Percentiles rank a stretch among this genome's conserved stretches.
Evolutionary conservation across 2,888 invertebrate genomes (phyloP).

Genomic region (Pyralis farinalis): DNA sequence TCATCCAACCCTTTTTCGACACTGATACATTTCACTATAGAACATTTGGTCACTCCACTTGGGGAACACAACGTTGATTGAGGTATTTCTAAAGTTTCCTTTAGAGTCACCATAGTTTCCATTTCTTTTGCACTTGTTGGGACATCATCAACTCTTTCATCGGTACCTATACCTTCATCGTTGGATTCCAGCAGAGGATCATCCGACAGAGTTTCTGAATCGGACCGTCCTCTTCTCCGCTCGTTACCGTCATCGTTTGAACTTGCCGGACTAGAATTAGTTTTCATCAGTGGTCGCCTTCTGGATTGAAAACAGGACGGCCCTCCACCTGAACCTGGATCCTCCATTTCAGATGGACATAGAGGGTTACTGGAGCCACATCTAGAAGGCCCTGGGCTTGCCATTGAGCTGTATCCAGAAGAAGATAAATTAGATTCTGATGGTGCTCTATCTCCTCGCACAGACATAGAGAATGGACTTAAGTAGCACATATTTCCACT

Average conservation of each 20-base stretch:
- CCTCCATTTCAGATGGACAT: slow-evolving; percentile 88
- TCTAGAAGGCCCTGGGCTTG: slow-evolving; percentile 90
- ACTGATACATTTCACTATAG: slow-evolving; percentile 79
- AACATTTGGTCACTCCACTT: slow-evolving; percentile 72
- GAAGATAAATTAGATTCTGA: slow-evolving; percentile 92
- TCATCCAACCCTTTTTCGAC: slow-evolving; percentile 78
- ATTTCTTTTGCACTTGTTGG: slow-evolving; percentile 85
- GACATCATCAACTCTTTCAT: slow-evolving; percentile 87
- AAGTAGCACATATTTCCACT: slow-evolving; percentile 85
- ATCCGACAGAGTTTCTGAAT: slow-evolving; percentile 88
- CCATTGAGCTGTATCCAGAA: slow-evolving; percentile 92
- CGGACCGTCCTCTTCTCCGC: slow-evolving; percentile 83
- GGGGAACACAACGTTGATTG: slow-evolving; percentile 64
- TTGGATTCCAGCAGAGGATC: slow-evolving; percentile 86
- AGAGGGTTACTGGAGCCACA: slow-evolving; percentile 91
- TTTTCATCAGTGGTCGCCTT: slow-evolving; percentile 83
- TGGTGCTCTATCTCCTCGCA: slow-evolving; percentile 86
- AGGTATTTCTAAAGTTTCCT: slow-evolving; percentile 71
- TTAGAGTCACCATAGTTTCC: slow-evolving; percentile 61
- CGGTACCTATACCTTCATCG: slow-evolving; percentile 89
- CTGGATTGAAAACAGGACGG: slow-evolving; percentile 77
- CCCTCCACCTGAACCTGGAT: slow-evolving; percentile 83
- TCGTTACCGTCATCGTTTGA: slow-evolving; percentile 69
- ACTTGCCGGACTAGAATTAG: slow-evolving; percentile 73
- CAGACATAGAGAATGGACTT: slow-evolving; percentile 89